These are phyloP conservation scores for Enteromius unitaeniatus DNA, from an alignment of 2,797 vertebrate genomes.

Conservation along the genomic window DNA sequence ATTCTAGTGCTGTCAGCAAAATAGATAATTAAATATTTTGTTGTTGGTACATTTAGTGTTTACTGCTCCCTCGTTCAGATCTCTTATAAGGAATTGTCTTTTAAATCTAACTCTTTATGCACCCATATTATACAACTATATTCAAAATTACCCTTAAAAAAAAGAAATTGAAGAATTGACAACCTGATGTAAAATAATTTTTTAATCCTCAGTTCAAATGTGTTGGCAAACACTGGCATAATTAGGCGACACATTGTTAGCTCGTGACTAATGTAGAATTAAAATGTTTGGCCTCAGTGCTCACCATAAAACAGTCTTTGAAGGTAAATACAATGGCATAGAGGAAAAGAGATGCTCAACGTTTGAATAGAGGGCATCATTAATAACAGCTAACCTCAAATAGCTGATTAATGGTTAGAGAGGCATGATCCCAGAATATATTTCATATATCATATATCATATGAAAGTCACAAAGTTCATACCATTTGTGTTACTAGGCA, in stretches of 20 bases:
- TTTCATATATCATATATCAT: conserved; percentile 34
- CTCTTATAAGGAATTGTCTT: neutral
- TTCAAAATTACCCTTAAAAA: neutral
- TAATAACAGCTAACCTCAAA: neutral
- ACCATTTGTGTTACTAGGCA: conserved; percentile 47
- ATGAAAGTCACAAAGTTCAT: conserved; percentile 46
- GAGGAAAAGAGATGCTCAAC: conserved; percentile 21
- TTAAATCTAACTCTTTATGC: neutral
- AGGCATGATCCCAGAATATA: conserved; percentile 33
- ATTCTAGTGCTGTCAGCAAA: conserved; percentile 19
- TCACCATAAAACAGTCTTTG: conserved; percentile 13
- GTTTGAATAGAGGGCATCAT: conserved; percentile 21
- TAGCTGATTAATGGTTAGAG: conserved; percentile 36
- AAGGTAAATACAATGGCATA: conserved; percentile 9
- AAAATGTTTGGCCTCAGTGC: conserved; percentile 6
- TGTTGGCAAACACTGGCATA: neutral
- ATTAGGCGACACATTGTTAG: neutral
- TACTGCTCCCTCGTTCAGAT: conserved; percentile 3
- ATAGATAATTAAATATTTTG: neutral
- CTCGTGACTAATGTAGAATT: neutral
- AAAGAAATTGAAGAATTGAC: neutral
- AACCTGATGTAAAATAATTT: neutral
- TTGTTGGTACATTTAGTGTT: neutral
- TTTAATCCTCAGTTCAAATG: neutral
- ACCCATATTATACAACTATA: neutral